Conservation (phyloP, 2,888 invertebrate genomes). For the Drosophila pseudotakahashii region DNA sequence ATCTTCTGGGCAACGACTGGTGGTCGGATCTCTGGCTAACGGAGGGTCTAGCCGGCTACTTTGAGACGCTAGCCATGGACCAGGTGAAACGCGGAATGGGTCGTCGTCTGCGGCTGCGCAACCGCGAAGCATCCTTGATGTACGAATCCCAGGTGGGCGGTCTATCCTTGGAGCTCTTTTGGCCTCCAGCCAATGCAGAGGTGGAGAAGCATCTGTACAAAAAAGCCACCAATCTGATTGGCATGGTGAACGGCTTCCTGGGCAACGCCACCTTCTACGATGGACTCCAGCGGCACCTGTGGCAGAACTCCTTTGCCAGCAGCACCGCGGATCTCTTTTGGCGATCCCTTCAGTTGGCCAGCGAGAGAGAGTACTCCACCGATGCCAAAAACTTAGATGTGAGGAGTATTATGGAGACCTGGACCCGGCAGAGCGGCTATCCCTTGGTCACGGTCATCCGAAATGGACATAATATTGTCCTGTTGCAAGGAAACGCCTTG, state of each 20-base stretch:
- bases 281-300: conserved; percentile 24
- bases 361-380: not conserved
- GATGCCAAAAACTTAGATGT: not conserved
- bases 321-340: conserved; percentile 8
- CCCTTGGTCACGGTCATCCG: conserved; percentile 28
- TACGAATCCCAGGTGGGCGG: conserved; percentile 11
- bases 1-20: conserved; percentile 16
- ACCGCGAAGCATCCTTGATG: conserved; percentile 29
- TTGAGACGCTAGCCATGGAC: conserved; percentile 23
- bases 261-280: conserved; percentile 24
- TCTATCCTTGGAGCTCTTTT: not conserved
- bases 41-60: conserved; percentile 26
- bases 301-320: conserved; percentile 15
- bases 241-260: conserved; percentile 27
- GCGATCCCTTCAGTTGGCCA: conserved; percentile 28
- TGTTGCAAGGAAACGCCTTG: conserved; percentile 5
- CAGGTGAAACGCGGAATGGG: conserved; percentile 11
- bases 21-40: conserved; percentile 31
- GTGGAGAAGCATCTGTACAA: not conserved
- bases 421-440: conserved; percentile 33
- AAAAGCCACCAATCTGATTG: conserved; percentile 14
- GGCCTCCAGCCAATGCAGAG: rapidly evolving
- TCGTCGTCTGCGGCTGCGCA: conserved; percentile 4
- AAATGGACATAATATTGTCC: not conserved
- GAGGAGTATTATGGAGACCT: conserved; percentile 33